Percentiles rank a stretch among this genome's conserved stretches.
Evolutionary conservation across 2,888 invertebrate genomes (phyloP).

Genomic region (Mythimna pallens): DNA sequence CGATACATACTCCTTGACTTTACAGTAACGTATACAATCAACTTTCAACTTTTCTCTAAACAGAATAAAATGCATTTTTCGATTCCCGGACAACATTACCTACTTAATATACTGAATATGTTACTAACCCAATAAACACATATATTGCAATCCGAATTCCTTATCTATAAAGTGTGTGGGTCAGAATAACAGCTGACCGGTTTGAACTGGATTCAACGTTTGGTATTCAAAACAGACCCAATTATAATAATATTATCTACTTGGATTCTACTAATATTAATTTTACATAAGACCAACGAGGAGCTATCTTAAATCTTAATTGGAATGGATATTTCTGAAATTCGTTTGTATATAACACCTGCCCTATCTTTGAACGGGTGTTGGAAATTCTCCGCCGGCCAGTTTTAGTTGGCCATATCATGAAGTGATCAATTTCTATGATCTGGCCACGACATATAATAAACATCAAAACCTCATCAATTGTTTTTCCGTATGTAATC

Average conservation of each 20-base stretch:
- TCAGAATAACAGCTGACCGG: conserved; percentile 41
- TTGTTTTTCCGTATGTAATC: no score
- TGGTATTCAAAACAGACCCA: conserved; percentile 34
- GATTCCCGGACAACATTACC: neutral
- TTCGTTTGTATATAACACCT: neutral
- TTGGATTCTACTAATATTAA: conserved; percentile 1
- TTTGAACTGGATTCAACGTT: conserved; percentile 51
- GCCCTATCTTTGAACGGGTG: no score
- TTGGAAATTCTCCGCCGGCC: no score
- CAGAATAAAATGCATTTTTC: conserved; percentile 13
- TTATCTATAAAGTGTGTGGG: conserved; percentile 61
- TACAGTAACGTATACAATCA: conserved; percentile 9
- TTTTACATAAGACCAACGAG: neutral
- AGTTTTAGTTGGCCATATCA: no score
- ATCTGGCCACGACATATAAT: no score
- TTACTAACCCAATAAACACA: conserved; percentile 18
- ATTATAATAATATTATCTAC: conserved; percentile 44
- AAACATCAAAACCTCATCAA: no score
- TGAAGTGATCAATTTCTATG: no score
- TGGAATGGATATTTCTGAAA: neutral
- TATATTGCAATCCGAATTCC: conserved; percentile 61
- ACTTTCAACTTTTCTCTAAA: conserved; percentile 8
- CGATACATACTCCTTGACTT: neutral
- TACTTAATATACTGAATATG: conserved; percentile 29
- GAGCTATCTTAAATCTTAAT: conserved; percentile 7